Base-by-base conservation (phyloP, 2,888 invertebrate genomes). In the Julus scanicus region DNA sequence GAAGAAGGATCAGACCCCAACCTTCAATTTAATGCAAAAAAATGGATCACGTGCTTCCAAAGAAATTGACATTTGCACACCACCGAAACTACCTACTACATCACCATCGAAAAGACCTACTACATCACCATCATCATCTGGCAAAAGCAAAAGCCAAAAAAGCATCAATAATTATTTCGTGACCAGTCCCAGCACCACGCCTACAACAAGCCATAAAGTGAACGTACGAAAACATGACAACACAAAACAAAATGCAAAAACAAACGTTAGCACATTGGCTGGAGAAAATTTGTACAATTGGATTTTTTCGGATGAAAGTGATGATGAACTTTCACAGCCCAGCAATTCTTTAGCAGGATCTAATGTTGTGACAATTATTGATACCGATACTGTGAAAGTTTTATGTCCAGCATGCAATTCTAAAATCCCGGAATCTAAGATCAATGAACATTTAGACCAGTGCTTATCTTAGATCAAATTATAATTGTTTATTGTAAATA, bases 391-490 rank as follows among this genome's bases (percentile, higher is more conserved):
- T 71, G 11, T 71, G 71, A 20, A 71, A 71, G 71, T 71, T 71
- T 2, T 29, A 8, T 84, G 84, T 84, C 84, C 84, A 84, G 39
- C 40, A 84, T 84, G 84, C 48, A 40, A 84, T 40, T n/a, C 20
- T 84, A 48, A 84, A 48, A 44, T 40, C 40, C n/a, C 20, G n/a
- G 48, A 84, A 48, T 39, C 40, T 9, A 84, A 48, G 20, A 84
- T 84, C 40, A 84, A 84, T 40, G 84, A 84, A 40, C 84, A 84
- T 84, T 84, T 84, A 40, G 84, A 84, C 48, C 40, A 48, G 39
- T 84, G 84, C 11, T 53, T 86, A 53, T 53, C 53, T 11, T 53
- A 86, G 29, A 86, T n/a, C 2, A 8, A 86, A n/a, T 2, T n/a
- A n/a, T 13, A n/a, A 48, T 40, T 48, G 20, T 86, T 86, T 48